Conservation (phyloP, 2,888 invertebrate genomes). For the Lingula anatina region DNA sequence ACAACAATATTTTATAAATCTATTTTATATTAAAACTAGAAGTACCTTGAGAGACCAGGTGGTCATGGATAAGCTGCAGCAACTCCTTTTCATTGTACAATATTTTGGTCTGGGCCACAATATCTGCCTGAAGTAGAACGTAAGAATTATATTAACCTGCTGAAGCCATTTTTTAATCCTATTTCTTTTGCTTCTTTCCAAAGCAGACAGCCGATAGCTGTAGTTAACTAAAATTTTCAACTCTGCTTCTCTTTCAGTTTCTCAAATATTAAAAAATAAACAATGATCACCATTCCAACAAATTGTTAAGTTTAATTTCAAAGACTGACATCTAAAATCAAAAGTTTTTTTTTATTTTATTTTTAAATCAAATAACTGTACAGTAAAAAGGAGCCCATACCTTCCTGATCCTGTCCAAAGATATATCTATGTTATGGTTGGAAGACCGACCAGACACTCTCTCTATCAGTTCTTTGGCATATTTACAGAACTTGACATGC, state of each 20-base stretch:
- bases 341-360: too few relatives aligned
- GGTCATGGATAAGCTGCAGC: slow-evolving; percentile 84
- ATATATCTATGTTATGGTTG: slow-evolving; percentile 66
- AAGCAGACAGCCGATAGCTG: too few relatives aligned
- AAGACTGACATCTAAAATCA: too few relatives aligned
- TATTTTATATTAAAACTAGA: not conserved
- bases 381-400: slow-evolving; percentile 54
- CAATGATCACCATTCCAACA: too few relatives aligned
- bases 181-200: too few relatives aligned
- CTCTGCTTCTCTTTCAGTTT: too few relatives aligned
- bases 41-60: slow-evolving; percentile 69
- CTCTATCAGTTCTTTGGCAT: slow-evolving; percentile 84
- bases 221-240: too few relatives aligned
- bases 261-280: too few relatives aligned
- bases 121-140: slow-evolving; percentile 64
- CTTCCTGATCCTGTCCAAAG: slow-evolving; percentile 82
- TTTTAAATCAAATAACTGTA: too few relatives aligned
- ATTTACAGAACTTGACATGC: slow-evolving; percentile 92
- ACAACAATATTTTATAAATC: not conserved
- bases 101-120: slow-evolving; percentile 93
- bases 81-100: slow-evolving; percentile 91
- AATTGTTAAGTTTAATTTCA: too few relatives aligned
- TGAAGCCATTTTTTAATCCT: too few relatives aligned
- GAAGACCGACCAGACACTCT: slow-evolving; percentile 83
- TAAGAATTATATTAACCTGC: too few relatives aligned